Evolutionary conservation across 2,113 vertebrate genomes (phyloP).

Genomic region (Nibea albiflora): DNA sequence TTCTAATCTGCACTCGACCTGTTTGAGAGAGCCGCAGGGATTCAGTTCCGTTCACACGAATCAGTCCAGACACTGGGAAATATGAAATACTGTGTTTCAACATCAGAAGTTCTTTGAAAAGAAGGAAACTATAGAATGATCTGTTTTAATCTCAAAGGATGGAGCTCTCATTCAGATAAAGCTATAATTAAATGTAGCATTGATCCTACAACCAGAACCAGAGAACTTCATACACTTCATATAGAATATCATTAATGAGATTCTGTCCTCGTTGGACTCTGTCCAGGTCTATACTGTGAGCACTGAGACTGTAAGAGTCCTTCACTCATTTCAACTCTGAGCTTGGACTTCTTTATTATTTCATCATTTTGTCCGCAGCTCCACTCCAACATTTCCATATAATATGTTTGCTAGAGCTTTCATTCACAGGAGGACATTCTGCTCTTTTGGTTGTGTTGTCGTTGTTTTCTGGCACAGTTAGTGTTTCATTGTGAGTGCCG

Average conservation of each 20-base stretch:
- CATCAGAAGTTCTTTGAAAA: conserved; percentile 44
- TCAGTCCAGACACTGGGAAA: conserved; percentile 32
- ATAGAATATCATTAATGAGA: not conserved
- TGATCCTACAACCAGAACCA: not conserved
- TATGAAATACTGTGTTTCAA: conserved; percentile 50
- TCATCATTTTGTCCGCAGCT: not conserved
- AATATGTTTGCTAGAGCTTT: not conserved
- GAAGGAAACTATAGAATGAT: conserved; percentile 12
- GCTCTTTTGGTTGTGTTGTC: not conserved
- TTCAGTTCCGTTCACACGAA: conserved; percentile 43
- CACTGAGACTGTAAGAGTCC: not conserved
- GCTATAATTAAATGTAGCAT: not conserved
- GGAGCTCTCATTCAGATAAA: not conserved
- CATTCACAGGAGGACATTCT: not conserved
- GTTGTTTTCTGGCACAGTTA: not conserved
- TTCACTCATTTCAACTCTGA: not conserved
- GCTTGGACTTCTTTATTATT: not conserved
- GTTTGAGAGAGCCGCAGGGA: conserved; percentile 45
- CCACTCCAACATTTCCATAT: too few relatives aligned
- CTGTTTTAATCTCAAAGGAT: conserved; percentile 25
- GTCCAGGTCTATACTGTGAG: not conserved
- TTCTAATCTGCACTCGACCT: conserved; percentile 56
- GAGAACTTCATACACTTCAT: too few relatives aligned
- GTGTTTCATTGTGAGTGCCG: not conserved
- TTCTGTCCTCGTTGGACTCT: not conserved